phyloP scores from a whole-genome alignment of 2,888 invertebrate genomes.

The Empis livida region DNA sequence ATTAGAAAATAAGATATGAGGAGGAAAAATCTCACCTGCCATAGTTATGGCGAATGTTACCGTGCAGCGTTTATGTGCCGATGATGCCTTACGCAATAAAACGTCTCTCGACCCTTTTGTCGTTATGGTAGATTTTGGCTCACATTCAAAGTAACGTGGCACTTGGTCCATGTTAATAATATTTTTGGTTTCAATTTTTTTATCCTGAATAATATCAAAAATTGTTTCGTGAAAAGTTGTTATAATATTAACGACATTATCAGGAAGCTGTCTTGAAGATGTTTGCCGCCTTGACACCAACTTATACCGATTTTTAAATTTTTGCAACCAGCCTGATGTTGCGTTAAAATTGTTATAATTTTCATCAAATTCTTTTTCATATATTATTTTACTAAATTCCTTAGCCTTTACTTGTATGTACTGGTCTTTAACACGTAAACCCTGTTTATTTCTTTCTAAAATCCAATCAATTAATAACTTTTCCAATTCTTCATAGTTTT shows the following conservation, averaged over 20 bases:
- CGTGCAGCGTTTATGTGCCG: not conserved
- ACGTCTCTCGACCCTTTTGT: not conserved
- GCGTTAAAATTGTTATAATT: not conserved
- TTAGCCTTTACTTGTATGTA: not conserved
- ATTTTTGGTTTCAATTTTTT: not conserved
- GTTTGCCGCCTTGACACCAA: not conserved
- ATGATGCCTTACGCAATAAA: not conserved
- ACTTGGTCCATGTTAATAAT: conserved; percentile 1
- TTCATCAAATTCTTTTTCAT: not conserved
- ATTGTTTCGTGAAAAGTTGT: not conserved
- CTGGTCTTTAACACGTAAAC: not conserved
- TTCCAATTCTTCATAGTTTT: not conserved
- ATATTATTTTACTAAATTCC: not conserved
- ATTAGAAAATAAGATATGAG: not conserved
- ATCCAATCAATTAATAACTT: not conserved
- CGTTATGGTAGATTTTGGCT: not conserved
- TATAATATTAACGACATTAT: conserved; percentile 1
- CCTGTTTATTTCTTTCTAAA: not conserved
- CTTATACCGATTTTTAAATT: not conserved
- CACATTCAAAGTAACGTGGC: conserved; percentile 1
- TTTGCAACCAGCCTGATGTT: not conserved
- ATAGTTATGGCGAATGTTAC: conserved; percentile 1
- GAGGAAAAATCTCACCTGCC: not conserved
- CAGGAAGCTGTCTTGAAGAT: not conserved
- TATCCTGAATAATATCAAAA: not conserved